Evolutionary conservation across 2,888 invertebrate genomes (phyloP), one percentile per base, ranked within the genome.

Genomic region (Formica aserva): DNA sequence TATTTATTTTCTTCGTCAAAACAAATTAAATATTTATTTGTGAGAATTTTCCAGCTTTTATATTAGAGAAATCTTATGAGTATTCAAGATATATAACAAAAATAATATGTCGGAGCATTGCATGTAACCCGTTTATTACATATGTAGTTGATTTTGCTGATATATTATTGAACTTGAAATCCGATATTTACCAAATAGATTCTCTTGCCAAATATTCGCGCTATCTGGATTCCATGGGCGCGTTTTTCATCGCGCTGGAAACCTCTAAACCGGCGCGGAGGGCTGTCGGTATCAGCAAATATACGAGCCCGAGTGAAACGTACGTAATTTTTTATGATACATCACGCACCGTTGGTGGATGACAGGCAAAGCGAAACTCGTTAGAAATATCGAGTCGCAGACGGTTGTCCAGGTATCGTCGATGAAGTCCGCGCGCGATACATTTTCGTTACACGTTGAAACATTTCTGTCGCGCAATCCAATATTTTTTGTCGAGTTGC

Each of bases 241-340:
- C 41, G 65, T 86, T 77, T 84, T 80, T 66, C 84, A 84, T 76
- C 76, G 76, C 55, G 72, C 55, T 84, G 69, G 75, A 80, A 60
- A 48, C 81, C 81, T 29, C 63, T 82, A 81, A 81, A 84, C 29
- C 26, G 45, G 41, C 41, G 60, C 13, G 52, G 65, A 75, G 22
- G 29, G 41, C 84, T 82, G 86, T 83, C 85, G 63, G 82, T 71
- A 82, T 84, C 82, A 75, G 85, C 77, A 85, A 85, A 86, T 85
- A 83, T 86, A 86, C 85, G 86, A 76, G 80, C 26, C 5, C 66
- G 60, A 55, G 62, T 55, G 69, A 83, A 69, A 57, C 32, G 81
- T 74, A 82, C 67, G 83, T 85, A 86, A 86, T 86, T 86, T 86
- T 86, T 86, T 86, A 86, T 85, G 83, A 86, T 85, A 83, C 86